Percentiles rank a stretch among this genome's conserved stretches.
Conservation (phyloP, 2,113 vertebrate species). For the Tonatia bakeri region DNA sequence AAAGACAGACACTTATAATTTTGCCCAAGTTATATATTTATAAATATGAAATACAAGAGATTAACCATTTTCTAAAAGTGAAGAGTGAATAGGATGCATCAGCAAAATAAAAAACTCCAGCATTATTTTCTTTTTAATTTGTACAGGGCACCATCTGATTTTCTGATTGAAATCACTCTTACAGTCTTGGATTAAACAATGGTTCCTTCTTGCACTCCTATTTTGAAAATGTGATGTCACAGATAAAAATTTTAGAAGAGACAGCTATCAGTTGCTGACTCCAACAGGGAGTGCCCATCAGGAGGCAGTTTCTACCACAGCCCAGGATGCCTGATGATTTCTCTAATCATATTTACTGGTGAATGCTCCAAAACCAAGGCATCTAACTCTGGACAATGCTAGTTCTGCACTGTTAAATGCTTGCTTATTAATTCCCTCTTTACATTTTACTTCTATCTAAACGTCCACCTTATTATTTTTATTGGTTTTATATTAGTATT, state of each 20-base stretch:
- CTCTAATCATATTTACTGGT: neutral
- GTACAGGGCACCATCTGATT: neutral
- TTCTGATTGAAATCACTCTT: neutral
- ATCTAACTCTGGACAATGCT: neutral
- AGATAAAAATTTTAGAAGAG: neutral
- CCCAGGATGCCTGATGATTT: neutral
- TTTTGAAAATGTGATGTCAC: neutral
- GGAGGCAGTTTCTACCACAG: neutral
- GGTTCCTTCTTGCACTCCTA: neutral
- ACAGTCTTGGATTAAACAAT: neutral
- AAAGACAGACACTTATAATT: neutral
- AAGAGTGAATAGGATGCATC: neutral
- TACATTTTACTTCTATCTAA: neutral
- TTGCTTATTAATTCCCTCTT: neutral
- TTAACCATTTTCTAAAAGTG: constrained; percentile 24
- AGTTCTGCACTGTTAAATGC: neutral
- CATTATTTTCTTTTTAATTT: neutral
- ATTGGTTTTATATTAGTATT: neutral
- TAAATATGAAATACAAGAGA: neutral
- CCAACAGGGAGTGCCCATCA: neutral
- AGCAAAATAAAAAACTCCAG: neutral
- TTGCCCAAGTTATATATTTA: neutral
- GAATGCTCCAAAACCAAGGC: neutral
- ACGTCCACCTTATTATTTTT: neutral
- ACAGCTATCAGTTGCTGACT: neutral